Conservation (phyloP, 2,797 vertebrate genomes). For the Cryptoprocta ferox region DNA sequence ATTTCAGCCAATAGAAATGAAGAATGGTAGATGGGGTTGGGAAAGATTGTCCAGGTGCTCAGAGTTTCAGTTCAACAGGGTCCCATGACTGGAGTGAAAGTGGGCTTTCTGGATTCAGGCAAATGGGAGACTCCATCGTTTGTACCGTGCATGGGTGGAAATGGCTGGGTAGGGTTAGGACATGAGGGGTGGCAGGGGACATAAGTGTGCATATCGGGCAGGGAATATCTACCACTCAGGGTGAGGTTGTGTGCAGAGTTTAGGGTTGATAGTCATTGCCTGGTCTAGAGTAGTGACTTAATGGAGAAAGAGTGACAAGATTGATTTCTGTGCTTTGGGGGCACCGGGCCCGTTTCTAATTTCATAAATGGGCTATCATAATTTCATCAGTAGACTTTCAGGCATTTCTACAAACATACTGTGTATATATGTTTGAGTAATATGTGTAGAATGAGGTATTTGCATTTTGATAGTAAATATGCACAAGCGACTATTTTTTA, state of each 20-base stretch:
- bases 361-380: constrained; percentile 22
- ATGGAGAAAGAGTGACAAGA: not conserved
- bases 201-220: not conserved
- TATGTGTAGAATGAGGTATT: constrained; percentile 73
- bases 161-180: not conserved
- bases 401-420: constrained; percentile 82
- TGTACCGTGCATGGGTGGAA: not conserved
- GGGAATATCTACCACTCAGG: not conserved
- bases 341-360: not conserved
- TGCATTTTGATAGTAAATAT: constrained; percentile 81
- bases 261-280: not conserved
- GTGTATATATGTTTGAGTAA: constrained; percentile 81
- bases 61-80: not conserved
- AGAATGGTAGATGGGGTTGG: not conserved
- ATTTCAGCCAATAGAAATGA: not conserved
- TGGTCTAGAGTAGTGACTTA: not conserved
- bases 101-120: not conserved
- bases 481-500: constrained; percentile 48
- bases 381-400: constrained; percentile 64
- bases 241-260: not conserved
- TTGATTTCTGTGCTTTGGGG: not conserved
- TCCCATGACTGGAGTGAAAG: not conserved
- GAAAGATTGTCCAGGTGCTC: not conserved
- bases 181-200: not conserved
- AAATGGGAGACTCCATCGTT: not conserved